Evolutionary conservation across 2,113 vertebrate genomes (phyloP), one percentile per base, ranked within the genome.

Genomic region (Sinocyclocheilus rhinocerous): DNA sequence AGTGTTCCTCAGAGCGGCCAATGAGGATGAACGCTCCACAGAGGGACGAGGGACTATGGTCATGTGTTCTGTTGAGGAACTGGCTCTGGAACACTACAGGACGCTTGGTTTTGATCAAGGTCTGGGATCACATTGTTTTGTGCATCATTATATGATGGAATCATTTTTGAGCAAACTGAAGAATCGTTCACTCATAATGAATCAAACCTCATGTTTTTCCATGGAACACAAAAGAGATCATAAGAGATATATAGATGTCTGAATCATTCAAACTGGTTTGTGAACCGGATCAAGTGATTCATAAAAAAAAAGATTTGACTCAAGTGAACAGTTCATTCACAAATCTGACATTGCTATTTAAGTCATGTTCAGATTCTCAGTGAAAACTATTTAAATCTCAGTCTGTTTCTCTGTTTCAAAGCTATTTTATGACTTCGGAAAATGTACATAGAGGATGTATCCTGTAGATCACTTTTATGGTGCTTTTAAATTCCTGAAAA

Each of bases 21-120:
- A 91, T 80, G 91, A 86, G 76, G 86, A 91, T 0, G 85, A 87
- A 50, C 39, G 39, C n/a, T 77, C 78, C 20, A 87, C 45, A 12
- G 87, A 86, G 4, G 83, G 84, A 18, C 39, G 86, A 9, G 88
- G 86, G 0, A 88, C 93, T 22, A 96, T 95, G 0, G 89, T 97
- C 39, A 96, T 99, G 90, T 98, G 98, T 90, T 98, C 98, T 0
- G 98, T 99, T 48, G 45, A 48, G 45, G 45, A 48, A 48, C 45
- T 48, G 45, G 11, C 45, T 48, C 45, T 48, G 45, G 45, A 48
- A 12, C 45, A 48, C 45, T 48, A 48, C 45, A 48, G 45, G 12
- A 48, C 45, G 0, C 45, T 48, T 48, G 45, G 45, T 48, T 48
- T 48, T 12, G 45, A 48, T 48, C 45, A 48, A 48, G 45, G 45